Evolutionary conservation across 35 echinoderm and acorn worm species (phyloP).

Genomic region (Strongylocentrotus purpuratus): DNA sequence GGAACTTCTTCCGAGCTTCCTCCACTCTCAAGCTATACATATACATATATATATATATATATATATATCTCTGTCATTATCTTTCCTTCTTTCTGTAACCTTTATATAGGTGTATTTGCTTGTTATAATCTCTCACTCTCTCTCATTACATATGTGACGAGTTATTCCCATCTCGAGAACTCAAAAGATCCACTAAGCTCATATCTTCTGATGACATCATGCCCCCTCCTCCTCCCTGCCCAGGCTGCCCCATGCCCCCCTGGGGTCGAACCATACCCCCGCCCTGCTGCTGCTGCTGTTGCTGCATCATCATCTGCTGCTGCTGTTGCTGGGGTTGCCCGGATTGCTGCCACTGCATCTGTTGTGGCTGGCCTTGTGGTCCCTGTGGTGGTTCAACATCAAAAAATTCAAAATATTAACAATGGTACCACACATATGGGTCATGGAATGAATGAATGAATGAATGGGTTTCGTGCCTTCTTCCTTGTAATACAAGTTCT

Average conservation of each 20-base stretch:
- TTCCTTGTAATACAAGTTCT: too few species aligned
- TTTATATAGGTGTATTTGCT: not conserved
- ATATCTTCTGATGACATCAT: slow-evolving; percentile 41
- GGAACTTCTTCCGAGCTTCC: too few species aligned
- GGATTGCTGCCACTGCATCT: slow-evolving; percentile 42
- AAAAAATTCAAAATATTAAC: not conserved
- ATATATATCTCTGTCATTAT: not conserved
- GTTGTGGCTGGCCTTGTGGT: slow-evolving; percentile 34
- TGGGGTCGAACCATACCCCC: slow-evolving; percentile 26
- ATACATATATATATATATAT: too few species aligned
- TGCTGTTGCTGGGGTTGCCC: slow-evolving; percentile 36
- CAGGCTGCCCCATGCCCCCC: slow-evolving; percentile 12
- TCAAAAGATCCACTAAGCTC: slow-evolving; percentile 37
- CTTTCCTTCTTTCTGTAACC: not conserved
- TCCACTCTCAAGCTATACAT: too few species aligned
- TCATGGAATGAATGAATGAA: too few species aligned
- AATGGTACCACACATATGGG: not conserved
- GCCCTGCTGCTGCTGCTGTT: slow-evolving; percentile 24
- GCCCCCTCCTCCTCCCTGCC: slow-evolving; percentile 9
- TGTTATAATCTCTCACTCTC: not conserved
- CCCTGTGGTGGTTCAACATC: not conserved
- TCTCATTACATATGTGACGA: slow-evolving; percentile 22
- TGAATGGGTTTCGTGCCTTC: too few species aligned
- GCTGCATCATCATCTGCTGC: slow-evolving; percentile 7
- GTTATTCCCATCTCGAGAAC: not conserved